Percentiles rank a stretch among this genome's conserved stretches.
phyloP scores from a whole-genome alignment of 2,888 invertebrate genomes.

The Hedychridium roseum region DNA sequence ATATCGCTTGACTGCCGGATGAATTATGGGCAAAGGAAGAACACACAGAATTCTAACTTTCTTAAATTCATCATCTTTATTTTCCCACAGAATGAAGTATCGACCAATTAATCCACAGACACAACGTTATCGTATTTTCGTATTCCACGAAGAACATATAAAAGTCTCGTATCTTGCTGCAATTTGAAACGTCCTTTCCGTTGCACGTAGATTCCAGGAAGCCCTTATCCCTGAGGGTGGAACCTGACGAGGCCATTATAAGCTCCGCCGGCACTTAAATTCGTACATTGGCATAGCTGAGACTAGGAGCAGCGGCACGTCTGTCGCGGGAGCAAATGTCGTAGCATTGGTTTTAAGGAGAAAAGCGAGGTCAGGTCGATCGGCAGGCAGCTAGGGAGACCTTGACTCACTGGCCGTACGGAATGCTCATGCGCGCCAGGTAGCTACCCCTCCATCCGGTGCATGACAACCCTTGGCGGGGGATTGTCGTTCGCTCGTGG shows the following conservation, averaged over 20 bases:
- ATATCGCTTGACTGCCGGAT: no score
- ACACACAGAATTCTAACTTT: no score
- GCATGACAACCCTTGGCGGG: constrained; percentile 1
- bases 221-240: no score
- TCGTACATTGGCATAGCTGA: constrained; percentile 9
- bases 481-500: no score
- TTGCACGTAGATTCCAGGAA: background rate
- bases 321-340: constrained; percentile 10
- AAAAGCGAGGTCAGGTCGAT: constrained; percentile 54
- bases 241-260: constrained; percentile 23
- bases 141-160: no score
- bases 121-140: no score
- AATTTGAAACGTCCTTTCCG: background rate
- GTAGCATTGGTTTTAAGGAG: constrained; percentile 34
- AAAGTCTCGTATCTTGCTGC: background rate
- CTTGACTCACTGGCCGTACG: constrained; percentile 51
- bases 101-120: no score
- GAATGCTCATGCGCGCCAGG: constrained; percentile 37
- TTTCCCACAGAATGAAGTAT: no score
- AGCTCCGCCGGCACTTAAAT: no score
- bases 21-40: no score
- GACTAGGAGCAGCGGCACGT: background rate
- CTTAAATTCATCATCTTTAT: no score
- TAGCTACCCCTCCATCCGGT: constrained; percentile 19
- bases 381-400: constrained; percentile 38